Base-by-base conservation (phyloP, 2,888 invertebrate genomes). In the Parnassius orleans region DNA sequence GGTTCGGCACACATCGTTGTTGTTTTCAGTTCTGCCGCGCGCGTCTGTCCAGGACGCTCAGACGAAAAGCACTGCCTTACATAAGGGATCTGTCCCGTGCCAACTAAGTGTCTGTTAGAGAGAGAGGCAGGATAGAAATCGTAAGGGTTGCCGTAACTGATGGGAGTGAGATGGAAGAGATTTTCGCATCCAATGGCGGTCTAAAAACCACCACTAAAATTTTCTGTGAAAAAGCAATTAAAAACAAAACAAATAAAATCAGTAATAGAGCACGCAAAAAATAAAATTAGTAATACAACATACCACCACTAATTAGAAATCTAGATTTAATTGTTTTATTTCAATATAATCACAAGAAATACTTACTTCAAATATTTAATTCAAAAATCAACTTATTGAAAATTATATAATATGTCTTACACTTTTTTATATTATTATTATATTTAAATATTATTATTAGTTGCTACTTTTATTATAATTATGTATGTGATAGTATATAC, bases 171-270 rank as follows among this genome's bases (percentile, higher is more conserved):
- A 89, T 73, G 74, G 81, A 80, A 75, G 76, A 82, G 73, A 79
- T 80, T 84, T 85, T 84, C 83, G 75, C 82, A 81, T 82, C 79
- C 75, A 80, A 70, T 78, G 73, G 73, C 75, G 73, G 75, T 74
- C 74, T 69, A 72, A 79, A 81, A 80, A 77, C 77, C 75, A 76
- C 75, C 76, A 78, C 76, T 80, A 78, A 83, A 86, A 87, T 85
- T 83, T 84, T 84, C 84, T 85, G 83, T 84, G 84, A 87, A 87
- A 83, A 83, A 81, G 85, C 90, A 90, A 90, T 91, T 89, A 90
- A 87, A 88, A 86, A 81, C n/a, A n/a, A n/a, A n/a, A 80, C 82
- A 62, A 62, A 83, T 80, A 86, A 81, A 85, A 85, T 84, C 83
- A 78, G 78, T 74, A 79, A 78, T 80, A 81, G 80, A 82, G 80